Conservation (phyloP, 2,888 invertebrate genomes). For the Dysmachus trigonus region DNA sequence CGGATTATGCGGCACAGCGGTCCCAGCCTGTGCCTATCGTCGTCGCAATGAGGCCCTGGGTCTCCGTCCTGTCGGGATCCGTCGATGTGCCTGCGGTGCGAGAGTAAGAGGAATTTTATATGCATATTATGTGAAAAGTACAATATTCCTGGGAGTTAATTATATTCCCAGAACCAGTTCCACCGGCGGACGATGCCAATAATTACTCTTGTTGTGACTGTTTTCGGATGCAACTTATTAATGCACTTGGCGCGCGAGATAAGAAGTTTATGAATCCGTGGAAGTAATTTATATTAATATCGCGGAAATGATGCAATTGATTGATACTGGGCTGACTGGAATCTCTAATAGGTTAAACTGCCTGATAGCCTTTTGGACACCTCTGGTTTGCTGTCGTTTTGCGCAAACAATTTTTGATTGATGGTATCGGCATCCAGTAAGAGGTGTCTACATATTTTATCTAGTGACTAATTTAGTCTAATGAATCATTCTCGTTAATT, state of each 20-base stretch:
- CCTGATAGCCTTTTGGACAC: background rate
- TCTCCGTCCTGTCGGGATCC: background rate
- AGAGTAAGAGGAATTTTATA: background rate
- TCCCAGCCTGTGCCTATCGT: background rate
- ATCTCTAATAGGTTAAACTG: background rate
- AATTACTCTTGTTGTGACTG: background rate
- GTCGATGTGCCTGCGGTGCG: background rate
- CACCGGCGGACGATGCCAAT: background rate
- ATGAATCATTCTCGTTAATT: background rate
- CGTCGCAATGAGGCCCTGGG: background rate
- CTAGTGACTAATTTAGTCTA: background rate
- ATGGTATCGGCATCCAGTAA: background rate
- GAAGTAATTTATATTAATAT: slow-evolving; percentile 9
- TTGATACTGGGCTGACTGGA: slow-evolving; percentile 2
- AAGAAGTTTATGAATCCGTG: background rate
- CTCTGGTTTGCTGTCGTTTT: background rate
- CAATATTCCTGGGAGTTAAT: slow-evolving; percentile 11
- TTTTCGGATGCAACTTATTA: background rate
- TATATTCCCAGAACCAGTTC: slow-evolving; percentile 22
- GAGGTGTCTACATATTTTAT: background rate
- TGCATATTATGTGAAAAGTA: background rate
- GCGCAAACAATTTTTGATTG: background rate
- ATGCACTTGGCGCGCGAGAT: background rate
- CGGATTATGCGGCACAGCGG: slow-evolving; percentile 1
- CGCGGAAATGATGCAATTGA: background rate